Evolutionary conservation across 1,140 invertebrate species (phyloP).

Genomic region (Metopolophium dirhodum): DNA sequence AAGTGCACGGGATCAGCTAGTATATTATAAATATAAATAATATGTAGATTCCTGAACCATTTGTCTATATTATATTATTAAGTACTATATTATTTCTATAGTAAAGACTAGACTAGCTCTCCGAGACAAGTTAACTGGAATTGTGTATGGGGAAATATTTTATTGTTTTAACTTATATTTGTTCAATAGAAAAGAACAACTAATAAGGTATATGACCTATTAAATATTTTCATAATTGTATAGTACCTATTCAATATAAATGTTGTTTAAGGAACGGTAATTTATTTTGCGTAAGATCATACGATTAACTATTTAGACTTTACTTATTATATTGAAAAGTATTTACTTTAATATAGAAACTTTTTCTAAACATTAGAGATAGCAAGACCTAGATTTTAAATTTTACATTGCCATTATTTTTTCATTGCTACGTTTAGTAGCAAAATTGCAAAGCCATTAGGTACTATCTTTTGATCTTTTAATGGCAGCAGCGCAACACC

Average conservation of each 20-base stretch:
- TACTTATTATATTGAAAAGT: too few species aligned
- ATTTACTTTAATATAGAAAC: too few species aligned
- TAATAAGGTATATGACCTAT: neutral
- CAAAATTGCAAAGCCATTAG: neutral
- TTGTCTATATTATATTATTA: neutral
- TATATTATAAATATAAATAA: too few species aligned
- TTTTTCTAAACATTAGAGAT: neutral
- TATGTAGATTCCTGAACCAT: neutral
- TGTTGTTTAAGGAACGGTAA: too few species aligned
- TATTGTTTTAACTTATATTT: too few species aligned
- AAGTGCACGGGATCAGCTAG: too few species aligned
- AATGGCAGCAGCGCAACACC: neutral
- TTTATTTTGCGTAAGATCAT: too few species aligned
- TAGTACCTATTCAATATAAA: too few species aligned
- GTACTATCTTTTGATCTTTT: neutral
- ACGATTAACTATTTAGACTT: too few species aligned
- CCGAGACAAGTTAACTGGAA: neutral
- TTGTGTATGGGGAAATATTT: neutral
- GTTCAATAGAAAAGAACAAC: too few species aligned
- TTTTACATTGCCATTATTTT: neutral
- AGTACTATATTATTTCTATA: neutral
- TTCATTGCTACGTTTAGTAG: neutral
- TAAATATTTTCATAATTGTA: too few species aligned
- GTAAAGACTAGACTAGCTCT: too few species aligned
- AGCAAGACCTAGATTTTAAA: neutral